Evolutionary conservation across 2,113 vertebrate species (phyloP).

Genomic region (Colinus virginianus): DNA sequence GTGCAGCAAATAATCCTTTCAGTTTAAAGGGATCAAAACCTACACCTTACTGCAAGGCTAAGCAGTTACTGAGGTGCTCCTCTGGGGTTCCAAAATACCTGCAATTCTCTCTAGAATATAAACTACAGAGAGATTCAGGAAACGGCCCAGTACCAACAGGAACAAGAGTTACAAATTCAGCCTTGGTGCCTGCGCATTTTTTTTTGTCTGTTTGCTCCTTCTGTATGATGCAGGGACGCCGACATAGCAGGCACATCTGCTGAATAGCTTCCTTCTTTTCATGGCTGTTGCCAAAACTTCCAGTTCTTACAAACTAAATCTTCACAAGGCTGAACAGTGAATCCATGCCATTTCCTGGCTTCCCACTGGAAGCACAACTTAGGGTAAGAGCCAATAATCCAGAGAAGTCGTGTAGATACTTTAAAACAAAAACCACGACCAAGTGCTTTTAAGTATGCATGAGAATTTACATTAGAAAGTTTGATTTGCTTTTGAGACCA

Average conservation of each 20-base stretch:
- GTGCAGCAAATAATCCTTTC: not conserved
- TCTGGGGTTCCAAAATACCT: not conserved
- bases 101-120: not conserved
- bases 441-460: not conserved
- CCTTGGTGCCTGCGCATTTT: not conserved
- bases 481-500: not conserved
- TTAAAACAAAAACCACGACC: not conserved
- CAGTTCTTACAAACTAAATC: not conserved
- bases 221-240: rapidly evolving
- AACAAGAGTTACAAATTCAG: not conserved
- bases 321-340: not conserved
- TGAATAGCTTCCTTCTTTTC: not conserved
- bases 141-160: not conserved
- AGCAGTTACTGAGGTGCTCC: not conserved
- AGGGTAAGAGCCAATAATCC: not conserved
- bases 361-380: not conserved
- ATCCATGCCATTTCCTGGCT: not conserved
- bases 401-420: not conserved
- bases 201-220: not conserved
- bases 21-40: not conserved
- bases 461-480: not conserved
- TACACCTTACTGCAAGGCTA: not conserved
- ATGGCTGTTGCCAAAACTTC: not conserved
- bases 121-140: not conserved
- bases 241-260: not conserved